Conservation (phyloP, 2,113 vertebrate species). For the Dicentrarchus labrax region DNA sequence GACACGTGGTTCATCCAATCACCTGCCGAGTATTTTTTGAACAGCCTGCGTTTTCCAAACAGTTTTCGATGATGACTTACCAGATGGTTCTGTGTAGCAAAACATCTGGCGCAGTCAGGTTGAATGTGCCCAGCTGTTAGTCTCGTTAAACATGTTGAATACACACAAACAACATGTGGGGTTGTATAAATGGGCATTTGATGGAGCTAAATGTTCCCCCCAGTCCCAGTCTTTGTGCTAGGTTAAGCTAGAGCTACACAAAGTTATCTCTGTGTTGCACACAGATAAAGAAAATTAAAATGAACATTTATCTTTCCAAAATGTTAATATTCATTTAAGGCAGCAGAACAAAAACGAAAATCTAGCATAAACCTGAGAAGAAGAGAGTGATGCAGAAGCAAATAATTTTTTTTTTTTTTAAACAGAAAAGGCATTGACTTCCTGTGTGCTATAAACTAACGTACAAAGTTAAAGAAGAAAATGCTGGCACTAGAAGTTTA, state of each 20-base stretch:
- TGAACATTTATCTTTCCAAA: slow-evolving; percentile 24
- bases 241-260: background rate
- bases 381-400: background rate
- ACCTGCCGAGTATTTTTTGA: too few relatives aligned
- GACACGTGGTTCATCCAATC: too few relatives aligned
- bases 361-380: background rate
- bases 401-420: background rate
- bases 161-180: background rate
- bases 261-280: too few relatives aligned
- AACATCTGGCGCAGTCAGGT: too few relatives aligned
- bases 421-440: slow-evolving; percentile 16
- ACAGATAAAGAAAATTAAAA: slow-evolving; percentile 3
- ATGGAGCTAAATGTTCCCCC: background rate
- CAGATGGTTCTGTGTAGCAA: too few relatives aligned
- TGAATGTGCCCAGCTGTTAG: background rate
- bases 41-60: too few relatives aligned
- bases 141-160: background rate
- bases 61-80: too few relatives aligned
- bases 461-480: slow-evolving; percentile 9
- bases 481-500: slow-evolving; percentile 39
- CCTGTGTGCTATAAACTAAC: slow-evolving; percentile 18
- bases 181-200: background rate
- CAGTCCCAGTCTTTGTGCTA: background rate
- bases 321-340: slow-evolving; percentile 7
- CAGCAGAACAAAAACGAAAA: background rate